Conservation (phyloP, 64 coral and sea anemone genomes). For the Stylophora pistillata region DNA sequence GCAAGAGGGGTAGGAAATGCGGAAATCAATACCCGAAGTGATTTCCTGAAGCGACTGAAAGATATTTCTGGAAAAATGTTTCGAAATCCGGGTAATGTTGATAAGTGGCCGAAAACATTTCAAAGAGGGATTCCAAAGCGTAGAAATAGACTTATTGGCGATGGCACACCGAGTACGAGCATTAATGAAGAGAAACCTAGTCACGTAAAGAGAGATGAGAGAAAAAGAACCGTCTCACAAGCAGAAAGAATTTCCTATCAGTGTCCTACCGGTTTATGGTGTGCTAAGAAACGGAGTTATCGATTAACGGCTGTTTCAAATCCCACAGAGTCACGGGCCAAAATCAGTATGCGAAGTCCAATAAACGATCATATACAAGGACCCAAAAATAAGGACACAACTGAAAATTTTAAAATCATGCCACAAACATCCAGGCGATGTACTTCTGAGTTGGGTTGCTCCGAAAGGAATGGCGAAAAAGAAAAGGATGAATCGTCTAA, state of each 20-base stretch:
- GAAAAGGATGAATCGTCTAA: neutral
- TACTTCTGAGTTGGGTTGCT: neutral
- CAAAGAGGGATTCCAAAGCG: neutral
- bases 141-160: neutral
- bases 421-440: neutral
- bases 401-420: neutral
- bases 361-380: neutral
- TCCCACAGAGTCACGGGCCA: neutral
- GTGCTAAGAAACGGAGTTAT: conserved; percentile 5
- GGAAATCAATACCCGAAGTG: neutral
- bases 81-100: neutral
- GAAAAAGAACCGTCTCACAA: neutral
- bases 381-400: neutral
- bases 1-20: neutral
- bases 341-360: neutral
- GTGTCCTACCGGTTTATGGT: conserved; percentile 31
- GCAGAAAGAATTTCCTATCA: neutral
- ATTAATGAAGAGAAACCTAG: neutral
- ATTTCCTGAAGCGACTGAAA: neutral
- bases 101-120: neutral
- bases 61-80: neutral
- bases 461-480: neutral
- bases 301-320: neutral
- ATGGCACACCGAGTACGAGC: neutral
- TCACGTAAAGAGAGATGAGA: neutral